Evolutionary conservation across 2,888 invertebrate genomes (phyloP), one percentile per base, ranked within the genome.

Genomic region (Theristus sp.): DNA sequence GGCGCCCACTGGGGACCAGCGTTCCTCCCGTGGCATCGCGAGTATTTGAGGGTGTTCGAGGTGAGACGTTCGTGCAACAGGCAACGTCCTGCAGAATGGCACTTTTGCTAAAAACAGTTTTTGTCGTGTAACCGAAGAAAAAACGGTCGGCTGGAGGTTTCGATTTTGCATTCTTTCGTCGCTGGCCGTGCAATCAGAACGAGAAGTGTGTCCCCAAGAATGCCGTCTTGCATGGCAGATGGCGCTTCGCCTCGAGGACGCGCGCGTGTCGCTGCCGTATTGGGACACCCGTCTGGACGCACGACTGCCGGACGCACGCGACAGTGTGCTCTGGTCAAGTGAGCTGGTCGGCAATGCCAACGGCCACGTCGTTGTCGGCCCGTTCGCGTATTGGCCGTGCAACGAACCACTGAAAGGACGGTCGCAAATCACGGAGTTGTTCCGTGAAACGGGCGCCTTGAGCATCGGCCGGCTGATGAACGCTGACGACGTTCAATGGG

Each of bases 11-110:
- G 38, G 38, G 38, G 38, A 6, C 38, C 38, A 17, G 38, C 38
- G 38, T 38, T 38, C 38, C 38, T 38, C n/a, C 70, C 70, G 1
- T 71, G 70, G 70, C 71, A 71, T 61, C 64, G 71, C 2, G 71
- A 71, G 58, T 71, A 72, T 57, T 62, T 71, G 49, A 64, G 70
- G 17, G 70, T 70, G 59, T 71, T 71, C 56, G 71, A 71, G 62
- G 65, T 31, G 3, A 6, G 56, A 38, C n/a, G n/a, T n/a, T n/a
- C n/a, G n/a, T n/a, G n/a, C n/a, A n/a, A n/a, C n/a, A n/a, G n/a
- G n/a, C n/a, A n/a, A n/a, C n/a, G n/a, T n/a, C n/a, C n/a, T n/a
- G n/a, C n/a, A n/a, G n/a, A n/a, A n/a, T n/a, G n/a, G n/a, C n/a
- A n/a, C n/a, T n/a, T n/a, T n/a, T n/a, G n/a, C n/a, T n/a, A n/a